Percentiles rank a stretch among this genome's conserved stretches.
Evolutionary conservation across 2,113 vertebrate genomes (phyloP).

Genomic region (Columbina picui): DNA sequence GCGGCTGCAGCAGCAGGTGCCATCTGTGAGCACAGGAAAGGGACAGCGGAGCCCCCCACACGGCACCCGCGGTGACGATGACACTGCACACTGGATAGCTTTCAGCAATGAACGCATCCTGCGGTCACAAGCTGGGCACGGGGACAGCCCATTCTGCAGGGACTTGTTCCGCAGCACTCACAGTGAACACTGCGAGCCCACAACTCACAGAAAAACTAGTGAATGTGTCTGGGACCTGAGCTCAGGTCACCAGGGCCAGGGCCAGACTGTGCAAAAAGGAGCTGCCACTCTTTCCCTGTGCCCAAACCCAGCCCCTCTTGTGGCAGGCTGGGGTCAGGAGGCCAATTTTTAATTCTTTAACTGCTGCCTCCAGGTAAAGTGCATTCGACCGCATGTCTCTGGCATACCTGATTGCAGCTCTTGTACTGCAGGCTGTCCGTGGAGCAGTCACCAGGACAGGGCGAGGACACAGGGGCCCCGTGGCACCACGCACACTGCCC

Average conservation of each 20-base stretch:
- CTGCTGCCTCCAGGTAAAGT: neutral
- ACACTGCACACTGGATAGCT: fast-evolving
- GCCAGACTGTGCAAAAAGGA: fast-evolving
- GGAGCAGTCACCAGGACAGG: neutral
- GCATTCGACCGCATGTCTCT: neutral
- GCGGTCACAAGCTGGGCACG: fast-evolving
- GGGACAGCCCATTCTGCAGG: neutral
- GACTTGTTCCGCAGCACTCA: neutral
- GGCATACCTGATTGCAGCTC: neutral
- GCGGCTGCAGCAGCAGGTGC: neutral
- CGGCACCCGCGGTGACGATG: fast-evolving
- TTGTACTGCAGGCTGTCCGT: fast-evolving
- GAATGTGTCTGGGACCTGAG: neutral
- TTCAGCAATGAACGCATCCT: neutral
- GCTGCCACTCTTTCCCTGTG: fast-evolving
- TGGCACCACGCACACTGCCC: neutral
- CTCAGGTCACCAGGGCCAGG: fast-evolving
- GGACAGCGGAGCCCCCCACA: fast-evolving
- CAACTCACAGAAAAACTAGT: fast-evolving
- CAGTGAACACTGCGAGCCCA: neutral
- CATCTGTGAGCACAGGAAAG: neutral
- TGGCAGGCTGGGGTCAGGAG: neutral
- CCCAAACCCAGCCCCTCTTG: neutral
- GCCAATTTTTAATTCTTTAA: neutral
- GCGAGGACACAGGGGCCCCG: fast-evolving